Evolutionary conservation across 35 echinoderm and acorn worm species (phyloP).

Genomic region (Acanthaster planci): DNA sequence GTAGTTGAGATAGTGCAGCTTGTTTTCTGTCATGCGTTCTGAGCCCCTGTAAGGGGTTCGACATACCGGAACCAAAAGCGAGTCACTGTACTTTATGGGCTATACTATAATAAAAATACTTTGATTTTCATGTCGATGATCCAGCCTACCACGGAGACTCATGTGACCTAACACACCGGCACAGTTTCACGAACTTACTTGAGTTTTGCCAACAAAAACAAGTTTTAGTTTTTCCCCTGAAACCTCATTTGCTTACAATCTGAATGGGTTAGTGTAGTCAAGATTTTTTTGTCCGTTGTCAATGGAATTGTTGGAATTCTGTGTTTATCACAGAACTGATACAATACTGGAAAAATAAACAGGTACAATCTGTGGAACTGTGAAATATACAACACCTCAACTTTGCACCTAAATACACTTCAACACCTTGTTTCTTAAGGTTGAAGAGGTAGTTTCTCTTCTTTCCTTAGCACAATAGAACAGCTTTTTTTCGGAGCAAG

Average conservation of each 20-base stretch:
- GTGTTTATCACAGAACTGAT: too few species aligned
- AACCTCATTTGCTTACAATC: not conserved
- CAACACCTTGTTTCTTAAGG: too few species aligned
- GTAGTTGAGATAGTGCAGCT: conserved; percentile 13
- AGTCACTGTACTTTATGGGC: conserved; percentile 9
- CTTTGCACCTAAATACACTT: too few species aligned
- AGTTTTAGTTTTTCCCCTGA: not conserved
- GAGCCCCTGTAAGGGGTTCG: not conserved
- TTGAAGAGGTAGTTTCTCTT: too few species aligned
- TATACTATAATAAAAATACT: not conserved
- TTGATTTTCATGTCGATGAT: not conserved
- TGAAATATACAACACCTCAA: too few species aligned
- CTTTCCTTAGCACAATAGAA: too few species aligned
- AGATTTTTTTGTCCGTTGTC: too few species aligned
- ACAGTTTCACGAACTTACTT: not conserved
- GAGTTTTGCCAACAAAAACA: not conserved
- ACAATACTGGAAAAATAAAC: too few species aligned
- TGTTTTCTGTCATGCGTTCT: conserved; percentile 3
- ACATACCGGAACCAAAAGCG: not conserved
- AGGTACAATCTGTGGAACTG: too few species aligned
- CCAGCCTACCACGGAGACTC: not conserved
- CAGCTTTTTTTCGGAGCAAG: not conserved
- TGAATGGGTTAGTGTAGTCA: not conserved
- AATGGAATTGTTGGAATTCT: too few species aligned
- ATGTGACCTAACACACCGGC: not conserved